These are phyloP conservation scores for Cichladusa arquata DNA, from an alignment of 2,113 vertebrate species.

Conservation along the genomic window DNA sequence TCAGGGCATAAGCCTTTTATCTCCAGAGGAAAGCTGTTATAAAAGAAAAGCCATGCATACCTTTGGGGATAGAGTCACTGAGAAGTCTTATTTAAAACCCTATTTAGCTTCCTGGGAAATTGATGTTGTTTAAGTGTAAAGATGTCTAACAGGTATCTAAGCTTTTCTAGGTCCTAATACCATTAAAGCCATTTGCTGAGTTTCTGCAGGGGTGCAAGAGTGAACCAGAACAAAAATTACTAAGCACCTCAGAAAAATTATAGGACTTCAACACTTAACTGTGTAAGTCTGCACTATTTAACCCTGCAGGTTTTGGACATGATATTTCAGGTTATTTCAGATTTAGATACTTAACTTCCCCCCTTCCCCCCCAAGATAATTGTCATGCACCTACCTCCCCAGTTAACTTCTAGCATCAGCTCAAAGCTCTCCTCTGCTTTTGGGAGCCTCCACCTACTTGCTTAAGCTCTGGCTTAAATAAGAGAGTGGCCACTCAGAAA, in stretches of 20 bases:
- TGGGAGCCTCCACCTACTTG: not conserved
- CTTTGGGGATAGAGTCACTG: not conserved
- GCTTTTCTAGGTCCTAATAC: not conserved
- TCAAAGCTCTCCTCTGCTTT: not conserved
- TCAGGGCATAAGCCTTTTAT: not conserved
- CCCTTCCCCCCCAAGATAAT: fast-evolving
- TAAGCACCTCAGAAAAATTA: not conserved
- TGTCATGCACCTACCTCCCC: not conserved
- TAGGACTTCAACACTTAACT: no score
- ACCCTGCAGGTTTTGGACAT: not conserved
- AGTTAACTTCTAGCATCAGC: not conserved
- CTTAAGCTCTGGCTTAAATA: not conserved
- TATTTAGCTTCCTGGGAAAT: not conserved
- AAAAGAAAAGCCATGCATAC: not conserved
- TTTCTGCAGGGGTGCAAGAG: not conserved
- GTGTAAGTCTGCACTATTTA: not conserved
- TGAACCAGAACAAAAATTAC: not conserved
- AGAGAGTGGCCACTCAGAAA: fast-evolving
- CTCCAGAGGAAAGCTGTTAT: not conserved
- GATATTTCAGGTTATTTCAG: not conserved
- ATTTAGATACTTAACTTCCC: not conserved
- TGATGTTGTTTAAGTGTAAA: not conserved
- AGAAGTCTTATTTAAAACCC: not conserved
- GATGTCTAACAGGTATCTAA: not conserved
- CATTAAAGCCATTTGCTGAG: not conserved